Conservation (phyloP, 2,888 invertebrate species). For the Dione vanillae region DNA sequence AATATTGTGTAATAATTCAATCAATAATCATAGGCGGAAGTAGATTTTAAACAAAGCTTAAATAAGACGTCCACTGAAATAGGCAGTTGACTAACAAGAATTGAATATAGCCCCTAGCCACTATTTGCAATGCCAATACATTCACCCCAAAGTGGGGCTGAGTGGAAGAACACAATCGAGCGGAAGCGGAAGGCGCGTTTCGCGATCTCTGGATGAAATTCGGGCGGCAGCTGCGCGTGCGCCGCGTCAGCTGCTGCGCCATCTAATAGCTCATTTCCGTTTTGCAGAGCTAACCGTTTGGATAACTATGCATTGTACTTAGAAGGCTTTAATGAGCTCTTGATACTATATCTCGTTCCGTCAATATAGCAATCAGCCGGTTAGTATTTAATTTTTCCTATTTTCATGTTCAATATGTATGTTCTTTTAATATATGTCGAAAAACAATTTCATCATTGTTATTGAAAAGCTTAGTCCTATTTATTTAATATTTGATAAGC, state of each 20-base stretch:
- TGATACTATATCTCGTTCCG: slow-evolving; percentile 9
- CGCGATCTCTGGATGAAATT: slow-evolving; percentile 81
- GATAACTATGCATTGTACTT: slow-evolving; percentile 47
- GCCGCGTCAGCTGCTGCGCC: slow-evolving; percentile 65
- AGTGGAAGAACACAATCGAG: slow-evolving; percentile 71
- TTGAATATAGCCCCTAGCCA: slow-evolving; percentile 30
- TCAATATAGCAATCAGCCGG: background rate
- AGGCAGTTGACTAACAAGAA: slow-evolving; percentile 34
- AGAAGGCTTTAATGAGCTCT: slow-evolving; percentile 38
- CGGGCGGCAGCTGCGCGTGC: slow-evolving; percentile 77
- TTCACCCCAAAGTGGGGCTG: slow-evolving; percentile 64
- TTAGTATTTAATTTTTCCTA: background rate
- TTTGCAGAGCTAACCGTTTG: slow-evolving; percentile 59
- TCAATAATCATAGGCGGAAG: slow-evolving; percentile 15
- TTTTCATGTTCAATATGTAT: background rate
- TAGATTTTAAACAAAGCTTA: slow-evolving; percentile 22
- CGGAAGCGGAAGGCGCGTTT: slow-evolving; percentile 83
- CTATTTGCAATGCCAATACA: slow-evolving; percentile 60
- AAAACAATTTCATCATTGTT: too few species aligned
- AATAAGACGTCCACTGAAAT: slow-evolving; percentile 36
- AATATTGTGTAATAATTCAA: background rate
- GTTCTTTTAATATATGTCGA: background rate
- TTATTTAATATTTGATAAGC: too few species aligned
- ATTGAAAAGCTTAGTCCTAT: too few species aligned
- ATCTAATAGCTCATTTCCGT: slow-evolving; percentile 80